Evolutionary conservation across 2,113 vertebrate species (phyloP), one percentile per base, ranked within the genome.

Genomic region (Choloepus hoffmanni): DNA sequence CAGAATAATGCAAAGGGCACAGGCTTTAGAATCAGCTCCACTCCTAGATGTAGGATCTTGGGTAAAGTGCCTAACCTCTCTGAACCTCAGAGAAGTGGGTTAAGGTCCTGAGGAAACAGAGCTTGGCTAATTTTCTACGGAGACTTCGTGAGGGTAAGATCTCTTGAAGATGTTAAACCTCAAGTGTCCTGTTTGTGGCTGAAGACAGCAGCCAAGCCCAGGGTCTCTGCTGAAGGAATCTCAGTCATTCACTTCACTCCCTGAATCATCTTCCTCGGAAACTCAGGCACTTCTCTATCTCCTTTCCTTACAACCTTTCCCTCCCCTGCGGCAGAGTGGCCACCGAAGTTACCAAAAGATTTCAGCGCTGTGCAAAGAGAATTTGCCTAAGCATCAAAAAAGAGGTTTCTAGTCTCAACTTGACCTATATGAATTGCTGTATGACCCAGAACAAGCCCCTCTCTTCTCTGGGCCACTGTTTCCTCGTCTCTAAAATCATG

Each of bases 41-140:
- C 24, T 50, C 70, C n/a, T 85, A n/a, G 28, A 77, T 84, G 30
- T 89, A 65, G 55, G 78, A 62, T 36, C 67, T 63, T 86, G 13
- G 4, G 5, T 78, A 82, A 94, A 78, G 5, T 73, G 11, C 45
- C 91, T 83, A 78, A 67, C 48, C 8, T 95, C 55, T 95, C 94
- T 78, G 70, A 86, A 63, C 33, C 74, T 78, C 48, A 83, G 30
- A 85, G 9, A 82, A 84, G 43, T 74, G 43, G 10, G 5, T 67
- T 33, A 85, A 26, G 33, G n/a, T 7, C n/a, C 90, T 58, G 24
- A 92, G 79, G 83, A 95, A 85, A 83, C n/a, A 19, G 89, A 81
- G 73, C 2, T 6, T 36, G 24, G 30, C 1, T 85, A 60, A 93
- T 68, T 72, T 88, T 87, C 76, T 62, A 58, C 3, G 40, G 62